These are phyloP conservation scores for Drosophila athabasca DNA, from an alignment of 1,140 invertebrate species.

Conservation along the genomic window DNA sequence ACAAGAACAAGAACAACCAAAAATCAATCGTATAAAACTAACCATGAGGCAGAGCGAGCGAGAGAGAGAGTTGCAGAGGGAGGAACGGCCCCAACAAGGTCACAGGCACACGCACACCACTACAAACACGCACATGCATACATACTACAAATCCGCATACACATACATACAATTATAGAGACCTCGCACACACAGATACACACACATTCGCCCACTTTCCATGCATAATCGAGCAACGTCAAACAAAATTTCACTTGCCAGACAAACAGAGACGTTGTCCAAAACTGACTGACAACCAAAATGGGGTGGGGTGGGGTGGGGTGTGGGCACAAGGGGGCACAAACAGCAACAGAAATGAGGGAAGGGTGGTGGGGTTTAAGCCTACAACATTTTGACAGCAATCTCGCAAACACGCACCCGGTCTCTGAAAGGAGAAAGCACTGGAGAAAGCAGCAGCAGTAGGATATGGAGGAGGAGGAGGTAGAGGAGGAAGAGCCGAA, in stretches of 20 bases:
- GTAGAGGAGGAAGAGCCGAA: not conserved
- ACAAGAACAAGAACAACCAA: conserved; percentile 23
- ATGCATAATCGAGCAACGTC: conserved; percentile 58
- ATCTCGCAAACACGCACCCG: conserved; percentile 35
- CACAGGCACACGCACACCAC: conserved; percentile 9
- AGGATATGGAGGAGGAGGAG: too few relatives aligned
- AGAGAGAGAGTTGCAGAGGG: too few relatives aligned
- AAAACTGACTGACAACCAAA: conserved; percentile 51
- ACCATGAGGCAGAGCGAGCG: not conserved
- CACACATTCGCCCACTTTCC: conserved; percentile 9
- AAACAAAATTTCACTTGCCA: conserved; percentile 54
- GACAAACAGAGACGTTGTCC: conserved; percentile 60
- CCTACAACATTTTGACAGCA: conserved; percentile 49
- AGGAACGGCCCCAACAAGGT: conserved; percentile 30
- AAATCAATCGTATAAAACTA: conserved; percentile 66
- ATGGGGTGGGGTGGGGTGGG: not conserved
- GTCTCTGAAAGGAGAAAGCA: too few relatives aligned
- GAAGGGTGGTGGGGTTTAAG: not conserved
- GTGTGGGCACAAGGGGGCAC: not conserved
- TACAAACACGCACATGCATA: conserved; percentile 2
- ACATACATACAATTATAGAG: not conserved
- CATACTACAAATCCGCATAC: not conserved
- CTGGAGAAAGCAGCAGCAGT: not conserved
- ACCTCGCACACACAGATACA: not conserved
- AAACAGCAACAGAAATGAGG: not conserved